Evolutionary conservation across 2,113 vertebrate genomes (phyloP).

Genomic region (Glaucidium brasilianum): DNA sequence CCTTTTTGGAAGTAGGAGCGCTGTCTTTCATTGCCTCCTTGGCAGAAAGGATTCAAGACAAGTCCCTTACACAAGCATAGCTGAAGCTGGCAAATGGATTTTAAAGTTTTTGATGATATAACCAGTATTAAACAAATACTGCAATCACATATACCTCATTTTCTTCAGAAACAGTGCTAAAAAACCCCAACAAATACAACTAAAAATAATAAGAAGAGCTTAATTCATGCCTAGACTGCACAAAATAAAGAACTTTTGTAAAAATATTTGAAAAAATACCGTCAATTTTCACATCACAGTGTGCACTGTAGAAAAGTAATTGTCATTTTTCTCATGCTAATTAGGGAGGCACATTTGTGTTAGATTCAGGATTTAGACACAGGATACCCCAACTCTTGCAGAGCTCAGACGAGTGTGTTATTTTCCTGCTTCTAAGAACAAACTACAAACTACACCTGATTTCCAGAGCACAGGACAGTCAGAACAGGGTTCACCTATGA

Average conservation of each 20-base stretch:
- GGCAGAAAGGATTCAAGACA: not conserved
- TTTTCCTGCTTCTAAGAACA: not conserved
- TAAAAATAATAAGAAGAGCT: not conserved
- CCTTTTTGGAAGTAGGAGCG: not conserved
- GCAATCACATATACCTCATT: not conserved
- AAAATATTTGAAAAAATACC: not conserved
- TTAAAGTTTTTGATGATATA: not conserved
- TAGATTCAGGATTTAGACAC: not conserved
- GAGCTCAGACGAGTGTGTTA: not conserved
- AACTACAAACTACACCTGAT: not conserved
- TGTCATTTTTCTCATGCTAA: not conserved
- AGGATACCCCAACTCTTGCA: not conserved
- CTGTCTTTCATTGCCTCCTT: not conserved
- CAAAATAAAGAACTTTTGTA: not conserved
- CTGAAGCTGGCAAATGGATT: not conserved
- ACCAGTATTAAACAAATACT: not conserved
- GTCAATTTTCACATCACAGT: not conserved
- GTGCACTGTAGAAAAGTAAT: not conserved
- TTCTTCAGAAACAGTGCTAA: not conserved
- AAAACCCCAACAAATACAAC: not conserved
- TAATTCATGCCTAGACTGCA: not conserved
- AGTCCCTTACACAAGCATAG: not conserved
- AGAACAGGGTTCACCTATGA: not conserved
- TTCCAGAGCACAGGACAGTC: not conserved
- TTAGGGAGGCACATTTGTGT: not conserved